These are phyloP conservation scores for Eremobia ochroleuca DNA, from an alignment of 2,888 invertebrate genomes.

Conservation along the genomic window DNA sequence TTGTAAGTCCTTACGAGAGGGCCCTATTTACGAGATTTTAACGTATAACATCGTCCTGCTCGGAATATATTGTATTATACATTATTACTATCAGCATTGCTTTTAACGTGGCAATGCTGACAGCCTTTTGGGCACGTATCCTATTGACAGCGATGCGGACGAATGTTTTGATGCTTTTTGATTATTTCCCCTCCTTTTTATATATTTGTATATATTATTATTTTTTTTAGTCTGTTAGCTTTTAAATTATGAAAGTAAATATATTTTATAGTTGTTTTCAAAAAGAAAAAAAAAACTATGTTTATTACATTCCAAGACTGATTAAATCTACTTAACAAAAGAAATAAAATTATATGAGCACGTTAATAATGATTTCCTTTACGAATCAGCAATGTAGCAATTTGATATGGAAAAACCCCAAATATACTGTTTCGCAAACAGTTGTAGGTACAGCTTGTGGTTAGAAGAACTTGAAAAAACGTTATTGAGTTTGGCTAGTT, in stretches of 20 bases:
- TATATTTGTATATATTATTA: too few relatives aligned
- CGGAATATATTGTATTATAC: not conserved
- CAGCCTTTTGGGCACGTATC: too few relatives aligned
- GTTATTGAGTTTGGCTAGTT: not conserved
- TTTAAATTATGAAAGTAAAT: too few relatives aligned
- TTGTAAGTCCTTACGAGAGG: too few relatives aligned
- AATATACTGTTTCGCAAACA: slow-evolving; percentile 24
- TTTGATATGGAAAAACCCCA: slow-evolving; percentile 28
- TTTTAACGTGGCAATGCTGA: too few relatives aligned
- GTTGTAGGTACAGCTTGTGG: not conserved
- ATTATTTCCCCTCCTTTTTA: too few relatives aligned
- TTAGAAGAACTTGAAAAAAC: not conserved
- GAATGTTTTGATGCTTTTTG: too few relatives aligned
- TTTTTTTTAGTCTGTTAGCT: too few relatives aligned
- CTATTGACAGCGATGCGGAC: too few relatives aligned
- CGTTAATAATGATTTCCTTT: slow-evolving; percentile 30
- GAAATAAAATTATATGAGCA: slow-evolving; percentile 12
- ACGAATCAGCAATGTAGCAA: slow-evolving; percentile 21
- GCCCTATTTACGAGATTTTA: not conserved
- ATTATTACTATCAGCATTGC: too few relatives aligned
- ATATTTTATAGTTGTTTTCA: too few relatives aligned
- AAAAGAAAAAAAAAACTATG: too few relatives aligned
- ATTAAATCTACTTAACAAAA: slow-evolving; percentile 6
- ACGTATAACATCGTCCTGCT: not conserved
- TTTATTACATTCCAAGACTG: not conserved